Conservation (phyloP, 2,888 invertebrate species). For the Beris morrisii region DNA sequence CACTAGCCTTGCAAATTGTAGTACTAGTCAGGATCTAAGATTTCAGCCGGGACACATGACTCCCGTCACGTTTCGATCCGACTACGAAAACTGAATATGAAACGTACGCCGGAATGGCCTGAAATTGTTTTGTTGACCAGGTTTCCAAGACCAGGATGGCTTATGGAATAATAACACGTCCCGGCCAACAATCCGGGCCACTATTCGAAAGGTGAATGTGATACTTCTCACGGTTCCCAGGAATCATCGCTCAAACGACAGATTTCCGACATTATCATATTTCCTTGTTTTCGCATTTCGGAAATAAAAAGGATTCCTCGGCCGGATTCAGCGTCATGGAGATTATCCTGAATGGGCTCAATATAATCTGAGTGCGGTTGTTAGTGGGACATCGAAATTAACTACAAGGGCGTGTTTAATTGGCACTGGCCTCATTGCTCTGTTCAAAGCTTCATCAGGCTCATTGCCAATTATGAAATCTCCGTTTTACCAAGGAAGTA, state of each 20-base stretch:
- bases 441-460: no score
- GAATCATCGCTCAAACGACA: background rate
- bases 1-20: slow-evolving; percentile 24
- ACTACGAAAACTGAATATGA: slow-evolving; percentile 38
- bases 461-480: no score
- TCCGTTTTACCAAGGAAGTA: no score
- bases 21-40: slow-evolving; percentile 34
- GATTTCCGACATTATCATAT: slow-evolving; percentile 6
- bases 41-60: slow-evolving; percentile 31
- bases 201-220: background rate
- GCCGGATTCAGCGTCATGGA: no score
- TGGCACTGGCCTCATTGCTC: no score
- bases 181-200: slow-evolving; percentile 6
- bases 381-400: no score
- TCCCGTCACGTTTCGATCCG: slow-evolving; percentile 33
- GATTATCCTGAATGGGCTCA: no score
- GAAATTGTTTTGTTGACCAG: slow-evolving; percentile 38
- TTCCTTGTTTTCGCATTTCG: no score
- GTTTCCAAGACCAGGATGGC: slow-evolving; percentile 18
- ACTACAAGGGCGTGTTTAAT: no score
- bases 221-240: slow-evolving; percentile 17
- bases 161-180: slow-evolving; percentile 37
- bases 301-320: no score
- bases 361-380: no score
- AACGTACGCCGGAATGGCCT: slow-evolving; percentile 30